Evolutionary conservation across 2,797 vertebrate genomes (phyloP), one percentile per base, ranked within the genome.

Genomic region (Sebastes diploproa): DNA sequence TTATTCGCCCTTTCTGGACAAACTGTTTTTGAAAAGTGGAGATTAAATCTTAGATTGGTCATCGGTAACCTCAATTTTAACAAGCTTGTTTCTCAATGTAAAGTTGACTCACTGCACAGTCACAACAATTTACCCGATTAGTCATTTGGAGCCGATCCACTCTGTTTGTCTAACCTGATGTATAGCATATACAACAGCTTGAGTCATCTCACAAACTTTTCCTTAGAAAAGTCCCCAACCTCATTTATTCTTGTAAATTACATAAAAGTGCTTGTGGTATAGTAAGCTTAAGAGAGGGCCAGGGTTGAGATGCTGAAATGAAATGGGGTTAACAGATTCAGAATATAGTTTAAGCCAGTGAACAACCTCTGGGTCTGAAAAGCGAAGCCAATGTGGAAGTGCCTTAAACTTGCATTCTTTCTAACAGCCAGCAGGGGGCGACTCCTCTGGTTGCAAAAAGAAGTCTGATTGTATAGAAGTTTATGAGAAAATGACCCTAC

Each of bases 71-170:
- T 36, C 9, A 36, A 66, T 56, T 85, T 63, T 42, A 68, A 75
- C 72, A 52, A 77, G 58, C 2, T 13, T 58, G 60, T 72, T 70
- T 76, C 58, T 73, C n/a, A 16, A 13, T 62, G n/a, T 74, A 56
- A 83, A 73, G n/a, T 10, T 76, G 61, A 55, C 22, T 50, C 73
- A 77, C 59, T 20, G 54, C 38, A 60, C 42, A 89, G 86, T 86
- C 85, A 88, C 69, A 92, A 90, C 86, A 81, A 62, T 91, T 94
- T 81, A 82, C 68, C 72, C 60, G 30, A 30, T 58, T 64, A 20
- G 42, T 77, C 64, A 50, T 73, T 87, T 84, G 50, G 30, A 78
- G 46, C 80, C 78, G 7, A 77, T 86, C 50, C 55, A n/a, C 68
- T 42, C 5, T 88, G 85, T 90, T 92, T 77, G 62, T 87, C 66